Evolutionary conservation across 2,113 vertebrate genomes (phyloP).

Genomic region (Verasper variegatus): DNA sequence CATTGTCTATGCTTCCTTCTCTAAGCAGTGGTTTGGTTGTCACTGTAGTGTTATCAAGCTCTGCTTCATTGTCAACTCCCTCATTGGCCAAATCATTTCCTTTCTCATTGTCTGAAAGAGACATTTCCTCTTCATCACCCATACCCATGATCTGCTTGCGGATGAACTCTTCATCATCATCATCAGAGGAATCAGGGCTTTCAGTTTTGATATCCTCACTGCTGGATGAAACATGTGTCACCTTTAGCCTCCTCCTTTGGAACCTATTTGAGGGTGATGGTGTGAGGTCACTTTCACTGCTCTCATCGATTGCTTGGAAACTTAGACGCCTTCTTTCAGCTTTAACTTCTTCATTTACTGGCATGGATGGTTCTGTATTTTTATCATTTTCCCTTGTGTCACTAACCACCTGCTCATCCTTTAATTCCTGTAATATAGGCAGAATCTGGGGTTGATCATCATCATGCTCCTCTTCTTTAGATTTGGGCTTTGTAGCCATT

Average conservation of each 20-base stretch:
- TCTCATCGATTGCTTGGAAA: slow-evolving; percentile 85
- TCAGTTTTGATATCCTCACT: slow-evolving; percentile 90
- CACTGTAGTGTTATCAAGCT: slow-evolving; percentile 71
- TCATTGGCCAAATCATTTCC: slow-evolving; percentile 79
- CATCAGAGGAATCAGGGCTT: slow-evolving; percentile 83
- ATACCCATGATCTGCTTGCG: slow-evolving; percentile 93
- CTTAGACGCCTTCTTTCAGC: slow-evolving; percentile 81
- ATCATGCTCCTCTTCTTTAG: slow-evolving; percentile 53
- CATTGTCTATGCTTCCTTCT: slow-evolving; percentile 82
- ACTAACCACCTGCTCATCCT: slow-evolving; percentile 72
- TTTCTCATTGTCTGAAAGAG: slow-evolving; percentile 90
- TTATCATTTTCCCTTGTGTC: slow-evolving; percentile 62
- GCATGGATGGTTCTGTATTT: slow-evolving; percentile 61
- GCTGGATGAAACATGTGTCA: slow-evolving; percentile 87
- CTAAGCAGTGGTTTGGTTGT: slow-evolving; percentile 79
- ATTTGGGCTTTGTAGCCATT: slow-evolving; percentile 83
- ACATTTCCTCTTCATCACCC: slow-evolving; percentile 90
- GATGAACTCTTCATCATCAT: slow-evolving; percentile 95
- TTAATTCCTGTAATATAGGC: slow-evolving; percentile 77
- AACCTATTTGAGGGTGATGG: slow-evolving; percentile 81
- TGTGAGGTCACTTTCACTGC: slow-evolving; percentile 89
- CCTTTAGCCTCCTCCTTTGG: slow-evolving; percentile 82
- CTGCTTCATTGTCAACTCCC: slow-evolving; percentile 73
- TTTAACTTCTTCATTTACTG: slow-evolving; percentile 65
- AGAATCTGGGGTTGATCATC: slow-evolving; percentile 82